These are phyloP conservation scores for western clawed frog (Xenopus tropicalis) DNA, from an alignment of 2,113 vertebrate genomes.

Conservation along the genomic window UCB_Xtro_10.0 CM004443.2:122298501-122299000, in stretches of 20 bases:
- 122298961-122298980: too few relatives aligned
- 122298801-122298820: slow-evolving; percentile 68
- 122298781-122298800: slow-evolving; percentile 69
- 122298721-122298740: slow-evolving; percentile 41
- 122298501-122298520: too few relatives aligned
- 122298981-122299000: too few relatives aligned
- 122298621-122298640: slow-evolving; percentile 91
- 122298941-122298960: too few relatives aligned
- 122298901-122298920: neutral
- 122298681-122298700: slow-evolving; percentile 40
- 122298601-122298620: slow-evolving; percentile 87
- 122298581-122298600: slow-evolving; percentile 80
- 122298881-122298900: neutral
- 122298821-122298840: slow-evolving; percentile 64
- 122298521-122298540: too few relatives aligned
- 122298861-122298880: slow-evolving; percentile 66
- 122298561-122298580: slow-evolving; percentile 64
- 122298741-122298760: slow-evolving; percentile 45
- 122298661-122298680: slow-evolving; percentile 63
- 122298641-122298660: slow-evolving; percentile 78
- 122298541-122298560: slow-evolving; percentile 26
- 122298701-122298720: slow-evolving; percentile 12
- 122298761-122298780: slow-evolving; percentile 56
- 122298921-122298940: too few relatives aligned
- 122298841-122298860: slow-evolving; percentile 63